A percentile compares a stretch with the other conserved stretches of the same genome.
Evolutionary conservation across 2,797 vertebrate genomes (phyloP).

Genomic region (Melanotaenia parkinsoni): DNA sequence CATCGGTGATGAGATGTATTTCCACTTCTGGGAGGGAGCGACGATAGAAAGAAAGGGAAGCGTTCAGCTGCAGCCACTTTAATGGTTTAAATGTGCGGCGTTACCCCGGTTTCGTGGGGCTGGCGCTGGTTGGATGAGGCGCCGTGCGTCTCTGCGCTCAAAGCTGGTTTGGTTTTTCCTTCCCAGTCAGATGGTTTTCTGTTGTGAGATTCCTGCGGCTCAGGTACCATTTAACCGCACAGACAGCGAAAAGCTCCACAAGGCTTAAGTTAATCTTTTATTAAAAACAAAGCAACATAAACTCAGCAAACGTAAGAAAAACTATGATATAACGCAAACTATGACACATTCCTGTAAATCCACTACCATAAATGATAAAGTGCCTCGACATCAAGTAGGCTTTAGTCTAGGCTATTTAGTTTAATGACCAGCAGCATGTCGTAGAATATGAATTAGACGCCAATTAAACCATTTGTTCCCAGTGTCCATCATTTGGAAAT

Average conservation of each 20-base stretch:
- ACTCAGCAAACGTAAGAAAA: background rate
- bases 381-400: background rate
- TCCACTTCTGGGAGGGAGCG: slow-evolving; percentile 31
- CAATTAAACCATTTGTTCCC: slow-evolving; percentile 37
- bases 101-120: slow-evolving; percentile 50
- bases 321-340: background rate
- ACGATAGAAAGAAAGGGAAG: background rate
- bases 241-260: slow-evolving; percentile 40
- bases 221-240: slow-evolving; percentile 75
- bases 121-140: slow-evolving; percentile 74
- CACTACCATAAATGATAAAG: background rate
- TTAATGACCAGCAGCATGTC: slow-evolving; percentile 13
- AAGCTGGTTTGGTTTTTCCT: slow-evolving; percentile 60
- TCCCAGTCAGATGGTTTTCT: slow-evolving; percentile 68
- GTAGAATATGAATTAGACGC: slow-evolving; percentile 10
- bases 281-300: slow-evolving; percentile 13
- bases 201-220: slow-evolving; percentile 73
- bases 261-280: slow-evolving; percentile 19
- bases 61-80: slow-evolving; percentile 45
- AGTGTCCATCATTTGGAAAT: slow-evolving; percentile 25
- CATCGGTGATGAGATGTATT: slow-evolving; percentile 59
- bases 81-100: slow-evolving; percentile 51
- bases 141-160: slow-evolving; percentile 71
- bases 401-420: background rate
- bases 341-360: background rate